These are phyloP conservation scores for Cynopterus sphinx DNA, from an alignment of 2,797 vertebrate genomes.

Conservation along the genomic window DNA sequence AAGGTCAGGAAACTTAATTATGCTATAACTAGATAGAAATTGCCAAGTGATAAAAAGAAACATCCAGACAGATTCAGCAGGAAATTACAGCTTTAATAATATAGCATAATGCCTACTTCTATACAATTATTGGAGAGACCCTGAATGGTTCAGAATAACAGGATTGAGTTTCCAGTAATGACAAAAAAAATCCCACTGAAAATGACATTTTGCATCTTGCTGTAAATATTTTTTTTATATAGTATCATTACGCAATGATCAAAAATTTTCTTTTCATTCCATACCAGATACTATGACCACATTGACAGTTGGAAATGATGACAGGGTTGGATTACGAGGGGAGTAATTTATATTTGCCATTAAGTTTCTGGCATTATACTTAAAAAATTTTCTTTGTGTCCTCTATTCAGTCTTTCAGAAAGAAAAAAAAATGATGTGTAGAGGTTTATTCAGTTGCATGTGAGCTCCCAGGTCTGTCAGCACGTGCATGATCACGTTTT, in stretches of 20 bases:
- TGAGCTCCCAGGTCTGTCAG: neutral
- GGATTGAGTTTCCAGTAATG: slow-evolving; percentile 89
- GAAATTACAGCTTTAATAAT: slow-evolving; percentile 99
- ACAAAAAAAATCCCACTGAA: slow-evolving; percentile 85
- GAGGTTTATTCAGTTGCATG: slow-evolving; percentile 18
- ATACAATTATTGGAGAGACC: slow-evolving; percentile 94
- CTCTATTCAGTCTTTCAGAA: slow-evolving; percentile 59
- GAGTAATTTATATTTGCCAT: slow-evolving; percentile 81
- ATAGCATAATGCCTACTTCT: slow-evolving; percentile 94
- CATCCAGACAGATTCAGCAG: slow-evolving; percentile 96
- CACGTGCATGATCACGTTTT: neutral
- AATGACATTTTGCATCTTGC: slow-evolving; percentile 91
- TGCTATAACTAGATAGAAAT: slow-evolving; percentile 98
- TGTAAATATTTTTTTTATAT: slow-evolving; percentile 87
- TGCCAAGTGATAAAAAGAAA: slow-evolving; percentile 98
- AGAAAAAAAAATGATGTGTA: neutral
- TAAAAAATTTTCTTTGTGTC: neutral
- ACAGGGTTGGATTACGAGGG: slow-evolving; percentile 58
- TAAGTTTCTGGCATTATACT: slow-evolving; percentile 70
- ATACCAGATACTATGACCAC: slow-evolving; percentile 60
- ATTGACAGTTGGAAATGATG: slow-evolving; percentile 75
- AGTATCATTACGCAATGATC: slow-evolving; percentile 79
- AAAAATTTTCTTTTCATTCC: slow-evolving; percentile 77
- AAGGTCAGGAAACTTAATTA: slow-evolving; percentile 99
- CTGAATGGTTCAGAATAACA: slow-evolving; percentile 92